Conservation (phyloP, 2,888 invertebrate species). For the Hydriomena furcata region DNA sequence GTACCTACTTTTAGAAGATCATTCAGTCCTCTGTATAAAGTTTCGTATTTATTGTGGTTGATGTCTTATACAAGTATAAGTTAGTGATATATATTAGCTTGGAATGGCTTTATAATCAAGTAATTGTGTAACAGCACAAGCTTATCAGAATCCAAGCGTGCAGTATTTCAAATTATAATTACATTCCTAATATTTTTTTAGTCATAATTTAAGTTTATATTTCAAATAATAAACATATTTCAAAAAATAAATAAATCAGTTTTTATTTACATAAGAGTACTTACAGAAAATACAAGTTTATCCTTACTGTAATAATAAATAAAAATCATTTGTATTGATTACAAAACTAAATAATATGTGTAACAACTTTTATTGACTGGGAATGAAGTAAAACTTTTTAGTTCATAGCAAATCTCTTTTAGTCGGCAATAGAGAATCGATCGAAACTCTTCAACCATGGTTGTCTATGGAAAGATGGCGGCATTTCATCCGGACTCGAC, state of each 20-base stretch:
- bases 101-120: too few relatives aligned
- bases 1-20: too few relatives aligned
- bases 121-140: not conserved
- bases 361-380: too few relatives aligned
- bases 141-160: not conserved
- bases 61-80: too few relatives aligned
- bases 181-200: slow-evolving; percentile 25
- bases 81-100: too few relatives aligned
- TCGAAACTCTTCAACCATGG: slow-evolving; percentile 66
- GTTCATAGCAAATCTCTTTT: too few relatives aligned
- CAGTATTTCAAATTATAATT: slow-evolving; percentile 15
- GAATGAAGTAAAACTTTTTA: too few relatives aligned
- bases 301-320: not conserved
- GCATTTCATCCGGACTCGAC: slow-evolving; percentile 57
- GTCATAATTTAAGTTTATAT: slow-evolving; percentile 25
- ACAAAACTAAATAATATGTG: too few relatives aligned
- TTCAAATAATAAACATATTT: slow-evolving; percentile 21
- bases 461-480: slow-evolving; percentile 54
- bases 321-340: too few relatives aligned
- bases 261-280: slow-evolving; percentile 20
- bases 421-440: slow-evolving; percentile 60
- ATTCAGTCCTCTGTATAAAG: too few relatives aligned
- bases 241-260: slow-evolving; percentile 30
- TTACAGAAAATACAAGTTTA: slow-evolving; percentile 15
- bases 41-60: too few relatives aligned